phyloP scores from a whole-genome alignment of 2,113 vertebrate species.

The Macroglossus sobrinus region DNA sequence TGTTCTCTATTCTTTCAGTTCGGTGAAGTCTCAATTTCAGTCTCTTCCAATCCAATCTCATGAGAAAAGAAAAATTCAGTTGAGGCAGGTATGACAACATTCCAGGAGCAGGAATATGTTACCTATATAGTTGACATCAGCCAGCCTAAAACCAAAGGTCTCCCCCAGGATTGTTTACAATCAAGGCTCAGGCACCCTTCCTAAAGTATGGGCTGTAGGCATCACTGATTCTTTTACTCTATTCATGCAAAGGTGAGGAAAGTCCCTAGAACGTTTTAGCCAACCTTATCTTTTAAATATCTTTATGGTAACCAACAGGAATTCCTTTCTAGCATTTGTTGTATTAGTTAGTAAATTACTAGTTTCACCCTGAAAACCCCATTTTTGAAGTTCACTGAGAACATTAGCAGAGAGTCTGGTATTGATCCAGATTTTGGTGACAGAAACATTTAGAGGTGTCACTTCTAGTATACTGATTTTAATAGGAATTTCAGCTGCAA shows the following conservation, averaged over 20 bases:
- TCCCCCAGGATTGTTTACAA: not conserved
- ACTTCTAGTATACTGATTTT: not conserved
- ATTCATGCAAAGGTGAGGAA: not conserved
- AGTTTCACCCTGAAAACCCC: not conserved
- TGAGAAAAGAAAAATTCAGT: not conserved
- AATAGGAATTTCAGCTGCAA: not conserved
- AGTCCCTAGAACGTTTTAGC: not conserved
- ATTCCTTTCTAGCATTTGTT: not conserved
- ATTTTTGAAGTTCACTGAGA: constrained; percentile 28
- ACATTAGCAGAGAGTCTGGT: not conserved
- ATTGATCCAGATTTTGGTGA: not conserved
- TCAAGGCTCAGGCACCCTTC: not conserved
- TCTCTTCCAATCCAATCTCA: not conserved
- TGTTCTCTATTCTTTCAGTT: not conserved
- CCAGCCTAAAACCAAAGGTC: not conserved
- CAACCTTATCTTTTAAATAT: not conserved
- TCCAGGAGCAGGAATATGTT: not conserved
- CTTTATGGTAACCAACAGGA: not conserved
- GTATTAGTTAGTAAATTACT: not conserved
- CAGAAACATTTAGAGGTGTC: not conserved
- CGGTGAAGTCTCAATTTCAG: not conserved
- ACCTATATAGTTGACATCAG: not conserved
- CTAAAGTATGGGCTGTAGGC: not conserved
- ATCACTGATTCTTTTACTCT: not conserved
- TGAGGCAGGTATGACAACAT: not conserved